Evolutionary conservation across 1,140 invertebrate species (phyloP), one percentile per base, ranked within the genome.

Genomic region (Pygmarrhopalites habei): DNA sequence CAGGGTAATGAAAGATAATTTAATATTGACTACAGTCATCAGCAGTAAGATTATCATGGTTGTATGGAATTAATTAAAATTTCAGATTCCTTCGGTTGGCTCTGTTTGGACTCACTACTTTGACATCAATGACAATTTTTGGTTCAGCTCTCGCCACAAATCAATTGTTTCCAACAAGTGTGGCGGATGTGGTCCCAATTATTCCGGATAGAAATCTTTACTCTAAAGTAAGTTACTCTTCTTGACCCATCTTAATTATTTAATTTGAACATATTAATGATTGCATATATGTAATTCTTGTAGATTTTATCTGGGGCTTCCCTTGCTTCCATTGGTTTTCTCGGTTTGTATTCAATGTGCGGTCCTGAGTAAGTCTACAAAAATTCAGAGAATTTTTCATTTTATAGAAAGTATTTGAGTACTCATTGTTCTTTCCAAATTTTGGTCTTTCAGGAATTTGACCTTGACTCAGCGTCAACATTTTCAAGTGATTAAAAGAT

Each of bases 251-350:
- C 32, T 7, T 35, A 35, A 35, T 35, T 35, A 35, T 35, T 35
- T 35, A 35, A 7, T 35, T 5, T 35, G 15, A 7, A 15, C 32
- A 35, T 7, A 7, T 35, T 35, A 35, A 35, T 7, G 15, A 35
- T 7, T 35, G 5, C 32, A 35, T 35, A 35, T 35, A 5, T 35
- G 5, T 35, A 5, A 35, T 35, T 15, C 32, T 10, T 7, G 5
- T 21, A 62, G 61, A 67, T 70, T 57, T 52, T 70, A 41, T 65
- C 65, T 29, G 68, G 68, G 41, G 68, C 68, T 57, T 47, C 63
- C 21, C 41, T 70, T 2, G 68, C 63, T 39, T 62, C 65, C 21
- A 55, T 67, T 32, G 68, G 68, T 25, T 70, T 70, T 61, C 60
- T 70, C 28, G 68, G 68, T 32, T 30, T 70, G 30, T 67, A 70